Evolutionary conservation across 2,888 invertebrate genomes (phyloP), one percentile per base, ranked within the genome.

Genomic region (Amiota minor): DNA sequence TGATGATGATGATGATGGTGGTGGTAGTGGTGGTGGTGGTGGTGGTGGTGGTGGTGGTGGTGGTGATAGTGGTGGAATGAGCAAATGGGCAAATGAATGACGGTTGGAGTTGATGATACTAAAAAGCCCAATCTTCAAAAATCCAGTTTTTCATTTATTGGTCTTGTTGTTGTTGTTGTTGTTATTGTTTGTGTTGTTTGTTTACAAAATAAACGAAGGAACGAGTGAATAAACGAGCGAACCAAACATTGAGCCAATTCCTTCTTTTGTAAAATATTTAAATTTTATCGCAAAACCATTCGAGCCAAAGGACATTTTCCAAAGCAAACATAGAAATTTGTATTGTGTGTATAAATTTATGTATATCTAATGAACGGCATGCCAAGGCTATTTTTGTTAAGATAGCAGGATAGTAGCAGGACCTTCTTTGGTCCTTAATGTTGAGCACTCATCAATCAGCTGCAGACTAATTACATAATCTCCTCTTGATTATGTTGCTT

Each of bases 381-480:
- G 6, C 35, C 35, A 35, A 35, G 35, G 35, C 35, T 35, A 35
- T 35, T 35, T 35, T 6, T 35, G 35, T 35, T 35, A 6, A 65
- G n/a, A 50, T 53, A 53, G n/a, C 23, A 14, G 46, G 49, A 46
- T 47, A 20, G 61, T 61, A 23, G 16, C 23, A 64, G 46, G 16
- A 77, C 77, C 72, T 72, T 77, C 70, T 77, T 71, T 55, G 77
- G 77, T 77, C 78, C 64, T 16, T 12, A 35, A 35, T 35, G 81
- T 77, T 79, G 23, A 86, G 82, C 83, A 85, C 88, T 89, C 89
- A 89, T 89, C 89, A 89, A 89, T 89, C 89, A 89, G 88, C 84
- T 87, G 84, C 89, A 89, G 89, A 89, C 89, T 89, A 89, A 89
- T 89, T 89, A 89, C 88, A 88, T 89, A 89, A 89, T 89, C 89